A percentile compares a stretch with the other conserved stretches of the same genome.
These are phyloP conservation scores for Delichon dasypus DNA, from an alignment of 2,797 vertebrate species.

Conservation along the genomic window DNA sequence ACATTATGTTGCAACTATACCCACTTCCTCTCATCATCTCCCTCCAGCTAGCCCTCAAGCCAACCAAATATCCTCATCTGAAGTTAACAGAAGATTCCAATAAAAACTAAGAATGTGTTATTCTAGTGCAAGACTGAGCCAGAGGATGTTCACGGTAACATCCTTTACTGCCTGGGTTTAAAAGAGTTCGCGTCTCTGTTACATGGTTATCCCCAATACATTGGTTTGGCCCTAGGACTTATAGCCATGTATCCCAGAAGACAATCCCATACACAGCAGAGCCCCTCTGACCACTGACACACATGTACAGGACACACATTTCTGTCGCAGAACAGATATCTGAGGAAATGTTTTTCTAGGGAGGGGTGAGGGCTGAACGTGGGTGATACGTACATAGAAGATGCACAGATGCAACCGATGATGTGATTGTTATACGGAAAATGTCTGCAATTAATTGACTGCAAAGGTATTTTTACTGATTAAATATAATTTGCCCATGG, in stretches of 20 bases:
- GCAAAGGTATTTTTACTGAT: neutral
- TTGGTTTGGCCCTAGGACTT: neutral
- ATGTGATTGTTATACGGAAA: no score
- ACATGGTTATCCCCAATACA: neutral
- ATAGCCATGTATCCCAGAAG: neutral
- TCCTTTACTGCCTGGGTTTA: neutral
- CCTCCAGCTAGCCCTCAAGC: neutral
- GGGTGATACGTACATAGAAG: neutral
- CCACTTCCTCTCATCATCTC: conserved; percentile 36
- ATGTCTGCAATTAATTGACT: neutral
- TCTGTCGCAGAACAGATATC: neutral
- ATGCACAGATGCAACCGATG: no score
- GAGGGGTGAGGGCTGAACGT: neutral
- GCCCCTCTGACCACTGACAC: neutral
- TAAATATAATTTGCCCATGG: neutral
- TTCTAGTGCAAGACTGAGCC: neutral
- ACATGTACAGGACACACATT: neutral
- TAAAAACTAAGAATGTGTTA: neutral
- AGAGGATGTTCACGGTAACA: neutral
- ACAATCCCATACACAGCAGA: neutral
- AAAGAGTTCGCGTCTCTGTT: neutral
- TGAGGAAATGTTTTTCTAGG: neutral
- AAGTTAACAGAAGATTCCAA: conserved; percentile 42
- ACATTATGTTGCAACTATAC: conserved; percentile 6
- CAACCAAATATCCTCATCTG: conserved; percentile 12